These are phyloP conservation scores for Amyelois transitella DNA, from an alignment of 1,140 invertebrate genomes.

Conservation along the genomic window DNA sequence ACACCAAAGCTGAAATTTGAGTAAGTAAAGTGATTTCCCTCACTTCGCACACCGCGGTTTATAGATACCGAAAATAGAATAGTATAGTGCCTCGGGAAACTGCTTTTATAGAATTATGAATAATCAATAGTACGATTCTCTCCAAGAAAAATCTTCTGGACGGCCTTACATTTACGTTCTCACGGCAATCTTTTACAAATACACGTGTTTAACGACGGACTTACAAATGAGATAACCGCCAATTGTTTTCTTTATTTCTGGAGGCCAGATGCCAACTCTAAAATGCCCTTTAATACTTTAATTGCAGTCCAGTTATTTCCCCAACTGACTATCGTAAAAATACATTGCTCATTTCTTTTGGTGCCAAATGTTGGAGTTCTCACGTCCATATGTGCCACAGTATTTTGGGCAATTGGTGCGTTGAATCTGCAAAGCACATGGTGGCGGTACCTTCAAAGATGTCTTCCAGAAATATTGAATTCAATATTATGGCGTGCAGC, in stretches of 20 bases:
- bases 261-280: background rate
- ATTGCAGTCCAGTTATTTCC: slow-evolving; percentile 1
- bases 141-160: too few relatives aligned
- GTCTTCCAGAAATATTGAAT: slow-evolving; percentile 43
- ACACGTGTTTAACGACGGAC: background rate
- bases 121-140: too few relatives aligned
- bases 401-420: slow-evolving; percentile 54
- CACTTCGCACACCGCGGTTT: too few relatives aligned
- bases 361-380: slow-evolving; percentile 44
- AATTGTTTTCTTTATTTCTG: background rate
- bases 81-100: too few relatives aligned
- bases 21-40: too few relatives aligned
- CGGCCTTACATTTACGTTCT: too few relatives aligned
- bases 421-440: slow-evolving; percentile 62
- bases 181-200: background rate
- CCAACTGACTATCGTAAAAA: slow-evolving; percentile 32
- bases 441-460: slow-evolving; percentile 37
- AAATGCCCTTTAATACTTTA: background rate
- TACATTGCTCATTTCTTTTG: slow-evolving; percentile 38
- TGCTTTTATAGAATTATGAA: too few relatives aligned
- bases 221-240: background rate
- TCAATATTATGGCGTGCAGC: slow-evolving; percentile 10
- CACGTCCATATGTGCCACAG: slow-evolving; percentile 59
- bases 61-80: too few relatives aligned
- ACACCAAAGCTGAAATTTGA: too few relatives aligned